These are phyloP conservation scores for Axis porcinus DNA, from an alignment of 2,113 vertebrate genomes.

Conservation along the genomic window DNA sequence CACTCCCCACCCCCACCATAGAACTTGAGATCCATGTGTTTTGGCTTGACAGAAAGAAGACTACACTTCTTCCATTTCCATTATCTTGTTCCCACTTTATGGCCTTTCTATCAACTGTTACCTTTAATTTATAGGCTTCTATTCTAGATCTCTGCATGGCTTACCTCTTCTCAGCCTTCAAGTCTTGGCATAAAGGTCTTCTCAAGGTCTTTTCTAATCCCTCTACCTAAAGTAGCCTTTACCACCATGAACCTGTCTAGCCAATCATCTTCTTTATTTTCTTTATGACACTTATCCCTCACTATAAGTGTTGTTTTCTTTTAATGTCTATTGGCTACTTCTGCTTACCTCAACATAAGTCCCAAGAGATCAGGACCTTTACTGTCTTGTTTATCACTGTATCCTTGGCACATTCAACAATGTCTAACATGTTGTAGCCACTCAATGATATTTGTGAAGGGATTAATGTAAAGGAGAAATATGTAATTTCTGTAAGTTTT, in stretches of 20 bases:
- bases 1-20: fast-evolving
- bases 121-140: neutral
- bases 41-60: neutral
- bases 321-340: neutral
- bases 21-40: neutral
- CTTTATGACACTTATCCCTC: neutral
- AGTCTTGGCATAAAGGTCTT: neutral
- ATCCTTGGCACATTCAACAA: neutral
- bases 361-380: neutral
- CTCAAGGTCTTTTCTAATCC: neutral
- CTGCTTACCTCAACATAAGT: neutral
- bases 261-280: neutral
- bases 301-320: neutral
- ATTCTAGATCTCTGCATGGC: neutral
- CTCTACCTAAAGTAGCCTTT: neutral
- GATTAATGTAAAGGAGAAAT: neutral
- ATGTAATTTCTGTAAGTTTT: neutral
- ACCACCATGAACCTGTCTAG: neutral
- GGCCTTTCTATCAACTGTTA: neutral
- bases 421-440: neutral
- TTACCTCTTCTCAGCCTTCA: neutral
- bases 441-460: neutral
- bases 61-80: neutral
- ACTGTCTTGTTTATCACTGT: neutral
- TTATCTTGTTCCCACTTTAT: neutral